Conservation (phyloP, 1,140 invertebrate species). For the Pachyrhynchus sulphureomaculatus region DNA sequence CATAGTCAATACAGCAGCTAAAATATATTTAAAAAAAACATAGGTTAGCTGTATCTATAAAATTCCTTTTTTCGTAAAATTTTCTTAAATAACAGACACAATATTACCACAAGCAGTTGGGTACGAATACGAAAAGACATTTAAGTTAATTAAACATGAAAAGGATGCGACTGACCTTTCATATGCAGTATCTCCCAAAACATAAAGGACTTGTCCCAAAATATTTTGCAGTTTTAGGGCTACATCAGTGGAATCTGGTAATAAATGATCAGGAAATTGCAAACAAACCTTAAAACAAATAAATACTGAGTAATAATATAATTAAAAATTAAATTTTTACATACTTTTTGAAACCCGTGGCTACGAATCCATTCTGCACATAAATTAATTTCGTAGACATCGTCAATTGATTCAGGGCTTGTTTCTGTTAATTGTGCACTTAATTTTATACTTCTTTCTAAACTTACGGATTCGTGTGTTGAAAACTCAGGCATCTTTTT, state of each 20-base stretch:
- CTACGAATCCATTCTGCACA: slow-evolving; percentile 69
- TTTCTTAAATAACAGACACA: too few species aligned
- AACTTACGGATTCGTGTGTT: slow-evolving; percentile 42
- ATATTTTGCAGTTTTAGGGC: slow-evolving; percentile 63
- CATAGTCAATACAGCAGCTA: slow-evolving; percentile 92
- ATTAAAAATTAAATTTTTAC: slow-evolving; percentile 31
- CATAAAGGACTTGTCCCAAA: slow-evolving; percentile 67
- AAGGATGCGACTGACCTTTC: too few species aligned
- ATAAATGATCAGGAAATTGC: slow-evolving; percentile 86
- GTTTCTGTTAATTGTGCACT: slow-evolving; percentile 21
- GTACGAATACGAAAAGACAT: too few species aligned
- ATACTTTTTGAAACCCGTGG: slow-evolving; percentile 66
- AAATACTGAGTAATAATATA: neutral
- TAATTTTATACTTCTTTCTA: slow-evolving; percentile 43
- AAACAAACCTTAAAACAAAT: slow-evolving; percentile 71
- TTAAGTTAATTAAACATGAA: too few species aligned
- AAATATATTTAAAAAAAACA: slow-evolving; percentile 42
- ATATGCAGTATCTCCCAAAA: slow-evolving; percentile 91
- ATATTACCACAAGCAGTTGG: too few species aligned
- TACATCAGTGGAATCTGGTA: slow-evolving; percentile 70
- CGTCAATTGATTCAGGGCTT: slow-evolving; percentile 33
- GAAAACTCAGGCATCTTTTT: slow-evolving; percentile 43
- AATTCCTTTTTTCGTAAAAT: too few species aligned
- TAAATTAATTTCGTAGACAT: slow-evolving; percentile 46
- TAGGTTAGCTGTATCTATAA: too few species aligned